Base-by-base conservation (phyloP, 2,888 invertebrate species). In the Leptinotarsa tumamoca region DNA sequence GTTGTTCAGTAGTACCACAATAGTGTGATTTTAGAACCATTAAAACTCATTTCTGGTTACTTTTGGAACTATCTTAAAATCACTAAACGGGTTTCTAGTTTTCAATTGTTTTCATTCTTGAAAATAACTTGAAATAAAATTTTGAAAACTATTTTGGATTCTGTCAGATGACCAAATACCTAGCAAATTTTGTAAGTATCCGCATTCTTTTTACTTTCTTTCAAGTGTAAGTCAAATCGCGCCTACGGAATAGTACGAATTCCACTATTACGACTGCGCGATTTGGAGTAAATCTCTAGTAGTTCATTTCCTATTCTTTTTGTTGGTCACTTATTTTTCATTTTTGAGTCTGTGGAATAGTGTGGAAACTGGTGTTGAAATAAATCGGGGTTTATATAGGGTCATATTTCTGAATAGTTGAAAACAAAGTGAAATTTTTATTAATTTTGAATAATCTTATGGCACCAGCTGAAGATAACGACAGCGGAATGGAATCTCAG, bases 401-500 rank as follows among this genome's bases (percentile, higher is more conserved):
- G 43, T 43, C 43, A 43, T 43, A 43, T 43, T 43, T 43, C 43
- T 43, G 10, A 43, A 43, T 43, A 43, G 43, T 10, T 2, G 23
- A 13, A 58, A 58, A 13, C 10, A 14, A 58, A 58, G 27, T 52
- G 14, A 52, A 50, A 69, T n/a, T 70, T 79, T 49, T 33, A 49
- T 15, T 13, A 67, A 71, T 23, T 51, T n/a, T 13, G 3, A 52
- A 61, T 71, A 78, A 79, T 87, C 87, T 86, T 89, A 89, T 90
- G 89, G 89, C 89, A 86, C 86, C 88, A 86, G 88, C 87, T 83
- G 90, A 90, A 85, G 89, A 90, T 82, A 86, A 86, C 83, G 90
- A 90, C 83, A 90, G 90, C 85, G 90, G 90, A 79, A 90, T 90
- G 90, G 90, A 90, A 84, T 90, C 90, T 76, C 89, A 90, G 86